These are phyloP conservation scores for Protophormia terraenovae DNA, from an alignment of 2,888 invertebrate genomes.

Conservation along the genomic window DNA sequence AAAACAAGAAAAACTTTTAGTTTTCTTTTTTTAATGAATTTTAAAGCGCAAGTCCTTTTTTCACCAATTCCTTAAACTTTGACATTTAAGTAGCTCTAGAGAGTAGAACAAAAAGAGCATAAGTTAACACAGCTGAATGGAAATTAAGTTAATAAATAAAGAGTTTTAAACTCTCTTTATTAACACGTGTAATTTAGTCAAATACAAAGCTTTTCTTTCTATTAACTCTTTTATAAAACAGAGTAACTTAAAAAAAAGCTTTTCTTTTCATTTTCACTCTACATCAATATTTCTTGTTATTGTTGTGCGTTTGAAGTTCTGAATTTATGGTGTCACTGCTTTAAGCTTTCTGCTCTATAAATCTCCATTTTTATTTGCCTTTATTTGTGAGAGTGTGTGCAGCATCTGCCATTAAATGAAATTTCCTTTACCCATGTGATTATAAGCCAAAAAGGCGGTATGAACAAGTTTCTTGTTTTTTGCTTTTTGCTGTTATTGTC, in stretches of 20 bases:
- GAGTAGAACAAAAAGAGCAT: neutral
- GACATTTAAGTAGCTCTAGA: constrained; percentile 19
- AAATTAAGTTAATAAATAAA: neutral
- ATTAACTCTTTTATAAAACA: too few species aligned
- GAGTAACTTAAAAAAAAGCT: neutral
- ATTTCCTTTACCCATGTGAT: constrained; percentile 31
- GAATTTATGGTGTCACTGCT: constrained; percentile 45
- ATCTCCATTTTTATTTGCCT: neutral
- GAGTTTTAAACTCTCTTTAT: neutral
- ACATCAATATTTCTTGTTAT: constrained; percentile 3
- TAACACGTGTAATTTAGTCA: neutral
- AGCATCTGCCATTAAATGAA: constrained; percentile 41
- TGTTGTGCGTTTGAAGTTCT: constrained; percentile 1
- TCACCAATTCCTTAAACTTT: constrained; percentile 32
- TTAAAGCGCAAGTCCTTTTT: neutral
- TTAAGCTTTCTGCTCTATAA: constrained; percentile 6
- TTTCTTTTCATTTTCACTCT: neutral
- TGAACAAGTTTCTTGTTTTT: neutral
- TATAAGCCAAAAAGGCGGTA: constrained; percentile 54
- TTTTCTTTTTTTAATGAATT: neutral
- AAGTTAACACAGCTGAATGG: constrained; percentile 55
- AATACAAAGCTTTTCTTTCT: too few species aligned
- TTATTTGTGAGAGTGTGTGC: neutral
- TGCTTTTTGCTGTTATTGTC: constrained; percentile 4
- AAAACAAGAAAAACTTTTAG: neutral